Evolutionary conservation across 1,140 invertebrate species (phyloP), one percentile per base, ranked within the genome.

Genomic region (Habropoda laboriosa): DNA sequence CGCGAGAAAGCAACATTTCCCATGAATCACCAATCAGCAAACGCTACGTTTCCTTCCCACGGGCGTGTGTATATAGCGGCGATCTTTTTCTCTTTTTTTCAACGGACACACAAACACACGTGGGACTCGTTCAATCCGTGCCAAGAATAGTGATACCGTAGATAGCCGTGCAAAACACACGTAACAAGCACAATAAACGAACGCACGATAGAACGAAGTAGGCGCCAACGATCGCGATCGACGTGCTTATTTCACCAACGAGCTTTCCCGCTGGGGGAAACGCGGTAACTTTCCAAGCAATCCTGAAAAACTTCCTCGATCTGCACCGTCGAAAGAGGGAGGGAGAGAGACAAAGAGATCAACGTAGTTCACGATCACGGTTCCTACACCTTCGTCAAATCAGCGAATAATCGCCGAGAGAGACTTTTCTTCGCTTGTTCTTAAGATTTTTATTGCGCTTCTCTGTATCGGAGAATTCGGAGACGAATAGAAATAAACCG

Each of bases 101-200:
- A 64, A 49, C 21, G 45, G 61, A 77, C 42, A 21, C 35, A n/a
- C 32, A 12, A n/a, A 51, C 32, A 30, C 24, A 18, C 64, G 57
- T 51, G 32, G 24, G 38, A 35, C 61, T 68, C 35, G 49, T 79
- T 83, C 82, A 80, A 82, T 82, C 74, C 82, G 67, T 76, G 80
- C 82, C 82, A 82, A 82, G 80, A 83, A 83, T 82, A 83, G 73
- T 72, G 64, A 72, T 40, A 55, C 61, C 42, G 57, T 64, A 70
- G 74, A 79, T 82, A 55, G 49, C 40, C 55, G 38, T 60, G 47
- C 61, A 49, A 81, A 68, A 55, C 35, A 81, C 80, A 60, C 61
- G 80, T 86, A 85, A 83, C 76, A 75, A 85, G 81, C 53, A 76
- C 57, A 79, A 81, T 76, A 85, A 81, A 82, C 80, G 83, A 85